Conservation (phyloP, 2,113 vertebrate species). For the Istiophorus platypterus region DNA sequence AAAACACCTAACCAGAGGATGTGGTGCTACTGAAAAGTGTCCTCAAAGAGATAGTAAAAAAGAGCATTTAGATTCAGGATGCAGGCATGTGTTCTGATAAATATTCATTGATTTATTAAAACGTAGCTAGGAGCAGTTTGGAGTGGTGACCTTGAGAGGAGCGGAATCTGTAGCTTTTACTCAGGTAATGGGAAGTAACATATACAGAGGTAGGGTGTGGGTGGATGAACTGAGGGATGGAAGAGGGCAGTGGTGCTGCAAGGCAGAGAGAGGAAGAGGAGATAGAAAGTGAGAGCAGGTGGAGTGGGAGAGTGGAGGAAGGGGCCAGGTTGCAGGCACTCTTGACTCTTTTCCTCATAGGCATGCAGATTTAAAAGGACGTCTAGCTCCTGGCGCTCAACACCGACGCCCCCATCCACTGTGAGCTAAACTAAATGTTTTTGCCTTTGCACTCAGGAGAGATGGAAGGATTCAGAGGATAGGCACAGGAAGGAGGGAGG, state of each 20-base stretch:
- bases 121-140: slow-evolving; percentile 77
- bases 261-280: slow-evolving; percentile 38
- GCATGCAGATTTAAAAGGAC: slow-evolving; percentile 72
- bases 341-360: slow-evolving; percentile 66
- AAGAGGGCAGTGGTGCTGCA: slow-evolving; percentile 48
- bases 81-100: slow-evolving; percentile 74
- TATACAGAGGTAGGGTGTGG: slow-evolving; percentile 57
- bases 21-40: slow-evolving; percentile 24
- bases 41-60: slow-evolving; percentile 63
- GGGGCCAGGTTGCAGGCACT: slow-evolving; percentile 40
- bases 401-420: slow-evolving; percentile 52
- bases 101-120: slow-evolving; percentile 87
- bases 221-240: slow-evolving; percentile 56
- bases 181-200: slow-evolving; percentile 72
- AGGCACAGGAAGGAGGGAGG: slow-evolving; percentile 40
- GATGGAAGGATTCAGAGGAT: slow-evolving; percentile 53
- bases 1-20: slow-evolving; percentile 59
- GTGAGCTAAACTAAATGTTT: slow-evolving; percentile 66
- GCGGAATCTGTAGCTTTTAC: slow-evolving; percentile 63
- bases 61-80: slow-evolving; percentile 72
- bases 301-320: slow-evolving; percentile 32
- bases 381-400: slow-evolving; percentile 49
- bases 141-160: slow-evolving; percentile 81
- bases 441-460: slow-evolving; percentile 32
- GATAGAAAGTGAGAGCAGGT: slow-evolving; percentile 21